phyloP scores from a whole-genome alignment of 2,113 vertebrate genomes.

The Leucopternis melanops region DNA sequence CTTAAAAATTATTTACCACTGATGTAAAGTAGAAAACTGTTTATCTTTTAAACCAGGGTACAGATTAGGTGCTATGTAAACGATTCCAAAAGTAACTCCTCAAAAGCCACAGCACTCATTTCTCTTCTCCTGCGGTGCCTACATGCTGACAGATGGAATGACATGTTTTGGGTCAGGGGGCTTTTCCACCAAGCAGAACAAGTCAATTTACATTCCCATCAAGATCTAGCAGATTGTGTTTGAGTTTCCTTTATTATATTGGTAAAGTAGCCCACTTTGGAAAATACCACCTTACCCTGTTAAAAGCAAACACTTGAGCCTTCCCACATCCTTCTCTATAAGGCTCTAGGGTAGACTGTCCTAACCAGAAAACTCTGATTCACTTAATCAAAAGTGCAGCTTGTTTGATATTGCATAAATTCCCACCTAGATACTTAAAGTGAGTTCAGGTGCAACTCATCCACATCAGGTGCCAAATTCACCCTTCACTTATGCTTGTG shows the following conservation, averaged over 20 bases:
- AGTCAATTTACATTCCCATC: conserved; percentile 61
- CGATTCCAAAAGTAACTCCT: conserved; percentile 21
- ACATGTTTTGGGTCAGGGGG: conserved; percentile 46
- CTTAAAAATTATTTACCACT: not conserved
- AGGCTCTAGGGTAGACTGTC: not conserved
- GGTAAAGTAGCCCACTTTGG: not conserved
- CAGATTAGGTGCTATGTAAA: conserved; percentile 27
- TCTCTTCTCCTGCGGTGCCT: conserved; percentile 29
- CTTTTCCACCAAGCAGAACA: conserved; percentile 58
- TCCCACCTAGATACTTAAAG: not conserved
- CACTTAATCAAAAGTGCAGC: not conserved
- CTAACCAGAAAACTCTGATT: not conserved
- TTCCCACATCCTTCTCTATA: not conserved
- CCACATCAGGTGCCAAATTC: not conserved
- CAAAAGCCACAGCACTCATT: not conserved
- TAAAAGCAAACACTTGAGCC: not conserved
- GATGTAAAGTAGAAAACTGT: not conserved
- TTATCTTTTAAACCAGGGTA: conserved; percentile 1
- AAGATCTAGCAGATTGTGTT: conserved; percentile 39
- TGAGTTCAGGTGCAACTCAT: not conserved
- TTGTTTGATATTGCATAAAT: not conserved
- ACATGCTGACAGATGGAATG: conserved; percentile 38
- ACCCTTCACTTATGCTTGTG: not conserved
- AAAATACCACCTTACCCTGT: not conserved
- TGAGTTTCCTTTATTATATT: conserved; percentile 25